Evolutionary conservation across 2,113 vertebrate species (phyloP), one percentile per base, ranked within the genome.

Genomic region (Etheostoma cragini): DNA sequence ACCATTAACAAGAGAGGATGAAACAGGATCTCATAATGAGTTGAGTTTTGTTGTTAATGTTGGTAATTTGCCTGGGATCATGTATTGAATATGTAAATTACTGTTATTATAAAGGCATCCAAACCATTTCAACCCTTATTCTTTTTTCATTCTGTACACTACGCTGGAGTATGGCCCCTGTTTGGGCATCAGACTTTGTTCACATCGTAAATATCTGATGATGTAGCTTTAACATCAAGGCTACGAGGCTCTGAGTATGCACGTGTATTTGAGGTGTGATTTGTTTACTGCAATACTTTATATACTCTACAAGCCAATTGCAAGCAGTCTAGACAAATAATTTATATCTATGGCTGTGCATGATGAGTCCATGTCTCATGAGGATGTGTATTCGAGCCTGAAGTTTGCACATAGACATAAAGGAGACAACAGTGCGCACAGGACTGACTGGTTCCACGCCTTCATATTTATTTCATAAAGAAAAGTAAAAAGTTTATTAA

Each of bases 391-490:
- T 58, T 8, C 26, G 26, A 53, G 49, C 65, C 5, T 52, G 24
- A 21, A 14, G 5, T 56, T 10, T 57, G 5, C 38, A 75, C 5
- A 8, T 13, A 17, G 16, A 76, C 57, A 72, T 21, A 68, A 68
- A 87, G 8, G 14, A 87, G 56, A 84, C 80, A 60, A n/a, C 19
- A 82, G 65, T 30, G 74, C 73, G 24, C 69, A 49, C 72, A 70
- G 33, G 24, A 50, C 69, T 45, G 64, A 84, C 78, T 78, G 65
- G 71, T 89, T 90, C 58, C 84, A 90, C 58, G 80, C 89, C 90
- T 92, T 94, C 86, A 84, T 89, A 82, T 95, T 94, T 94, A 95
- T 94, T 95, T 93, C 83, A 94, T 89, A 90, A 94, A 91, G 79
- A 94, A 95, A 93, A 89, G 90, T 93, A 93, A 93, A 94, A 93